Evolutionary conservation across 2,888 invertebrate species (phyloP), one percentile per base, ranked within the genome.

Genomic region (Aphodius sticticus): DNA sequence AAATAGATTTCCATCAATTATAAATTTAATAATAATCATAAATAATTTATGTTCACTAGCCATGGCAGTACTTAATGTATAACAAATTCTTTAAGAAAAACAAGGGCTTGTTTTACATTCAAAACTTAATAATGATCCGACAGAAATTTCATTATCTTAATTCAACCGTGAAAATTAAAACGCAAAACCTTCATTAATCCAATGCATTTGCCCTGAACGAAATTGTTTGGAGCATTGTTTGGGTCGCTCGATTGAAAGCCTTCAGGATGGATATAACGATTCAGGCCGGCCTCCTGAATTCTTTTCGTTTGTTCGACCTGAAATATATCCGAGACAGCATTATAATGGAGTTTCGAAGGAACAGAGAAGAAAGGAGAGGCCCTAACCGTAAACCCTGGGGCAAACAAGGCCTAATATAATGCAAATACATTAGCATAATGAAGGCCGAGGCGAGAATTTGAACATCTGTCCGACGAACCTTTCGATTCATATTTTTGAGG

Each of bases 141-240:
- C 38, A 38, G 12, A 53, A 53, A 53, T 53, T 53, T 53, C 7
- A 53, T 53, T 53, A 53, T 53, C 9, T 53, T 53, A 53, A 53
- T 5, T 53, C 53, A 53, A 9, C 12, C 53, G 4, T 53, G 53
- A 53, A 53, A 53, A 53, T 53, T 53, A 7, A 26, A 26, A 12
- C 53, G 53, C 53, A 53, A n/a, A 53, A 53, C 53, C 53, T 53
- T 12, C 53, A 53, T 53, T 53, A 53, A 53, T 53, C 4, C 53
- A 53, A 53, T 53, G 53, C 53, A 53, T 53, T 53, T 53, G 7
- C 26, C 53, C 53, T 53, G 53, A 53, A 53, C 4, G 12, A 53
- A 53, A 53, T 53, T 53, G 53, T 53, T 53, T 53, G 53, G 53
- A 53, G 53, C 53, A 53, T 53, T 53, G 53, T 53, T 53, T 53